A percentile compares a stretch with the other conserved stretches of the same genome.
phyloP scores from a whole-genome alignment of 2,113 vertebrate genomes.

The Sorex fumeus region DNA sequence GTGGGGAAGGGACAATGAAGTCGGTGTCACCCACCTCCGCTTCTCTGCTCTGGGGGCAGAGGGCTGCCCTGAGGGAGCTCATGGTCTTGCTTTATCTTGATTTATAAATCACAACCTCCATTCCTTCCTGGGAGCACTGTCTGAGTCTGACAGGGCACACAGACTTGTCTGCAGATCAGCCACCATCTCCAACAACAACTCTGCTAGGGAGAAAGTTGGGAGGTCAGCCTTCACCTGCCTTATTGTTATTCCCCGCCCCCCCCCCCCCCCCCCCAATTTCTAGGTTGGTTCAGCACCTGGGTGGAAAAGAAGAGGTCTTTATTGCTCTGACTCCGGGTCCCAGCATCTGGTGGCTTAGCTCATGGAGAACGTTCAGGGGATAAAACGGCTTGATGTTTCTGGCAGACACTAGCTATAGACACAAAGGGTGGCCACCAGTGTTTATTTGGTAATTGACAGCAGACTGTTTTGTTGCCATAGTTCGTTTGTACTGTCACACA shows the following conservation, averaged over 20 bases:
- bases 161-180: background rate
- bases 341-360: background rate
- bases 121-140: background rate
- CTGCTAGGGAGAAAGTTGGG: too few species aligned
- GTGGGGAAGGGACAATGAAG: background rate
- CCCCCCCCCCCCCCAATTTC: too few species aligned
- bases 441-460: background rate
- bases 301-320: background rate
- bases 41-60: background rate
- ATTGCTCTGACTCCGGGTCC: background rate
- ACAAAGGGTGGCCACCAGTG: background rate
- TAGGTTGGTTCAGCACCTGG: background rate
- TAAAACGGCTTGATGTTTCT: background rate
- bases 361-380: background rate
- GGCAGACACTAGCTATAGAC: background rate
- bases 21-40: accelerated
- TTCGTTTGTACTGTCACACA: background rate
- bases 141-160: background rate
- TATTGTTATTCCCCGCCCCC: too few species aligned
- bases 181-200: background rate
- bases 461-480: background rate
- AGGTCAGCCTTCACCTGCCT: background rate
- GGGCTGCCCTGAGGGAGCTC: background rate
- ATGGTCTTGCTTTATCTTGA: accelerated
- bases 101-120: accelerated